A percentile compares a stretch with the other conserved stretches of the same genome.
phyloP scores from a whole-genome alignment of 2,113 vertebrate genomes.

The Neofelis nebulosa region DNA sequence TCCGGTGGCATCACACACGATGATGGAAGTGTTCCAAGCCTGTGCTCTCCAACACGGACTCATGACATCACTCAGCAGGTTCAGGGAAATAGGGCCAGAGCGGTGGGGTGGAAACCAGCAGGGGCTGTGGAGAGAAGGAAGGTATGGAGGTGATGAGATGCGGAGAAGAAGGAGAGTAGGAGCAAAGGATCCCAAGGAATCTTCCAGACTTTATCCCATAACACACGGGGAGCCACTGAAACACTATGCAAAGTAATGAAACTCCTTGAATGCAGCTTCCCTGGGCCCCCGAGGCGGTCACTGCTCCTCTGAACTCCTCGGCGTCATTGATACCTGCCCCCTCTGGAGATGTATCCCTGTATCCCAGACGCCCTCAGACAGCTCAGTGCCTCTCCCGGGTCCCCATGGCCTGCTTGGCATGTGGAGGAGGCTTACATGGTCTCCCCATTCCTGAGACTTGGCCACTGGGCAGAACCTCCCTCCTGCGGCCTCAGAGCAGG shows the following conservation, averaged over 20 bases:
- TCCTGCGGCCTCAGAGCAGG: not conserved
- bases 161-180: not conserved
- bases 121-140: not conserved
- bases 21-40: no score
- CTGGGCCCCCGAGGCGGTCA: not conserved
- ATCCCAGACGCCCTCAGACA: fast-evolving
- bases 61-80: not conserved
- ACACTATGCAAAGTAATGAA: not conserved
- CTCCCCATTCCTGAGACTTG: not conserved
- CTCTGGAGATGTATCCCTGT: not conserved
- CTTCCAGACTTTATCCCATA: not conserved
- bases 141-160: not conserved
- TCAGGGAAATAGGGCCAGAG: not conserved
- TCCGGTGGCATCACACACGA: fast-evolving
- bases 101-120: not conserved
- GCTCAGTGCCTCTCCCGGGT: not conserved
- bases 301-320: not conserved
- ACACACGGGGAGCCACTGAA: not conserved
- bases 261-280: not conserved
- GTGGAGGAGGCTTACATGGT: not conserved
- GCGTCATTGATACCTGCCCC: not conserved
- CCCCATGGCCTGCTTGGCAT: not conserved
- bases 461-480: not conserved
- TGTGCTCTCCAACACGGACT: not conserved
- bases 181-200: not conserved